Base-by-base conservation (phyloP, 2,888 invertebrate species). In the Temnothorax ravouxi region DNA sequence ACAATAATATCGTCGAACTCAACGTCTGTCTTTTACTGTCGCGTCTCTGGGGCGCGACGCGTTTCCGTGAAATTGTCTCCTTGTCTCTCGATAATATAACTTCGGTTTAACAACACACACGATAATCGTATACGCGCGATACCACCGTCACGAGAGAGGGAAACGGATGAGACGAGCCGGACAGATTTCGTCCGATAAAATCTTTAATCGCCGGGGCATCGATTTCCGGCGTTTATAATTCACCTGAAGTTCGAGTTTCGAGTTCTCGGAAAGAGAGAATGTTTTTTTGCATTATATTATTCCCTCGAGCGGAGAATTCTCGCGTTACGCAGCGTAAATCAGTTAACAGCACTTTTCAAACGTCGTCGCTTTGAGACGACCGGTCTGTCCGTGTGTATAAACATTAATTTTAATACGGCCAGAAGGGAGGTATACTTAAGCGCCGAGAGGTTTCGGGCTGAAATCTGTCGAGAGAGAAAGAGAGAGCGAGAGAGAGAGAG, bases 1-100 rank as follows among this genome's bases (percentile, higher is more conserved):
- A 25, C 25, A 25, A 25, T 25, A 88, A 88, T 83, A 82, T 84
- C 61, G 54, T 59, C 64, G 52, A 61, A 69, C 79, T 74, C 25
- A 52, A 41, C 25, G 66, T 69, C 67, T 66, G 84, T 79, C 54
- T 62, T 56, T 47, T 25, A 18, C 18, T 3, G 54, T 81, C 25
- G 81, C 71, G 59, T 61, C 41, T 38, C 62, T 29, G 44, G 11
- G 25, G 52, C 69, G 72, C 50, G 72, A 71, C 72, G 83, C 64
- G 61, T 44, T 71, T 47, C 47, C 61, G 15, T 21, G 44, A 41
- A 25, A 56, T 38, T 5, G 13, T 21, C n/a, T 38, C 2, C 25
- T 21, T 21, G 38, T 3, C 38, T 38, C 38, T 5, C 56, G 11
- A 72, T 56, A 41, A 41, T 41, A 38, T 38, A 41, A 72, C 38